phyloP scores from a whole-genome alignment of 2,797 vertebrate genomes.

The Lindbergichthys nudifrons region DNA sequence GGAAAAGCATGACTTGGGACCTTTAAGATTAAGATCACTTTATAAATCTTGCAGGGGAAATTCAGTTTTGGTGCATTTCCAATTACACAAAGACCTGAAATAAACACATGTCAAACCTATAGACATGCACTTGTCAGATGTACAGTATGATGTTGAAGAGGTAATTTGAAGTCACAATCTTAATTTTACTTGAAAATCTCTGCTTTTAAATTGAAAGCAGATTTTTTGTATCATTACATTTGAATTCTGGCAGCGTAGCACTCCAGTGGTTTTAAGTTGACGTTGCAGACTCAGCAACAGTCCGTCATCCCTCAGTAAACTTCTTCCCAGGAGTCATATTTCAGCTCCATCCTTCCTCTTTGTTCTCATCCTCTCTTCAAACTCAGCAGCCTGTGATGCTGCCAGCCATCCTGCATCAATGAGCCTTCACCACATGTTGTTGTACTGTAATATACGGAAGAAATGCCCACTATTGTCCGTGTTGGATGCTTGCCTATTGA shows the following conservation, averaged over 20 bases:
- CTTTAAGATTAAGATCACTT: no score
- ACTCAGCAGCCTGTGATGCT: slow-evolving; percentile 1
- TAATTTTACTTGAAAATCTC: no score
- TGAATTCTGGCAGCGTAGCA: neutral
- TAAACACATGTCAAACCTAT: no score
- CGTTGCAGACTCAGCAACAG: slow-evolving; percentile 31
- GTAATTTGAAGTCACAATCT: no score
- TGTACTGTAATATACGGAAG: slow-evolving; percentile 47
- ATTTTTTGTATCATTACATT: no score
- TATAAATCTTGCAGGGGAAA: no score
- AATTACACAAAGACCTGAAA: no score
- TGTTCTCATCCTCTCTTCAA: slow-evolving; percentile 3
- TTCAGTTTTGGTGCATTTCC: no score
- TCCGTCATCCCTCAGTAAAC: slow-evolving; percentile 26
- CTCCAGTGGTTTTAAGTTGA: neutral
- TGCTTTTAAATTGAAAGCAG: no score
- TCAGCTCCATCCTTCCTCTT: slow-evolving; percentile 7
- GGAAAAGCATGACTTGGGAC: no score
- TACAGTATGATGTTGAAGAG: no score
- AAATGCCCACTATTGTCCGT: slow-evolving; percentile 46
- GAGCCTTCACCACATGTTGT: slow-evolving; percentile 19
- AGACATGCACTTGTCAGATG: no score
- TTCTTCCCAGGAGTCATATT: slow-evolving; percentile 23
- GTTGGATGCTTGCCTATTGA: slow-evolving; percentile 65
- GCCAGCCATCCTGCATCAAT: slow-evolving; percentile 2